Evolutionary conservation across 2,113 vertebrate species (phyloP).

Genomic region (Apodemus speciosus): DNA sequence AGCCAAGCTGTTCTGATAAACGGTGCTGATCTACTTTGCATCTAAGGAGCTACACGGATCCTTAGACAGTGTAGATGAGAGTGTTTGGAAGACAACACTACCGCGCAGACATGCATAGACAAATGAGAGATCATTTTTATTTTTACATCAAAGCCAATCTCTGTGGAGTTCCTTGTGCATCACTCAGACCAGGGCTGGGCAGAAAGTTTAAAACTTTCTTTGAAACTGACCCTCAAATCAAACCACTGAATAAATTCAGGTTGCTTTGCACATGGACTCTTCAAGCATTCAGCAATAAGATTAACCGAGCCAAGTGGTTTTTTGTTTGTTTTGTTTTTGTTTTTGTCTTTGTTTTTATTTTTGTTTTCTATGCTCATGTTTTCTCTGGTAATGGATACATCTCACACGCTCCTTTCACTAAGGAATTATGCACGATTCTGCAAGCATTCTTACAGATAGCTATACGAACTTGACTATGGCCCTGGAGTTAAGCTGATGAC

Average conservation of each 20-base stretch:
- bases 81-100: conserved; percentile 49
- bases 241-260: conserved; percentile 10
- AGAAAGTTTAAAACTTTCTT: conserved; percentile 50
- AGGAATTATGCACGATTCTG: background rate
- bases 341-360: background rate
- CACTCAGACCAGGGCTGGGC: background rate
- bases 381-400: conserved; percentile 26
- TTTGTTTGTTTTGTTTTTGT: background rate
- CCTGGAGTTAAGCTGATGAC: conserved; percentile 5
- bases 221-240: conserved; percentile 21
- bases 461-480: background rate
- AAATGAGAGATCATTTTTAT: conserved; percentile 37
- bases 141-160: conserved; percentile 30
- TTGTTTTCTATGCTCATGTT: background rate
- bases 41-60: background rate
- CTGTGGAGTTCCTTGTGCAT: background rate
- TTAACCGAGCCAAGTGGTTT: background rate
- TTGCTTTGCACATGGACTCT: conserved; percentile 22
- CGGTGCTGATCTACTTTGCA: conserved; percentile 33
- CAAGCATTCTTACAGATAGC: background rate
- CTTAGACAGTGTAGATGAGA: conserved; percentile 41
- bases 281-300: conserved; percentile 26
- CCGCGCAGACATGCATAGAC: conserved; percentile 40
- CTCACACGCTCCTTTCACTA: background rate
- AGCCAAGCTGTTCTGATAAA: conserved; percentile 56